Conservation (phyloP, 2,888 invertebrate species). For the Tuberolachnus salignus region DNA sequence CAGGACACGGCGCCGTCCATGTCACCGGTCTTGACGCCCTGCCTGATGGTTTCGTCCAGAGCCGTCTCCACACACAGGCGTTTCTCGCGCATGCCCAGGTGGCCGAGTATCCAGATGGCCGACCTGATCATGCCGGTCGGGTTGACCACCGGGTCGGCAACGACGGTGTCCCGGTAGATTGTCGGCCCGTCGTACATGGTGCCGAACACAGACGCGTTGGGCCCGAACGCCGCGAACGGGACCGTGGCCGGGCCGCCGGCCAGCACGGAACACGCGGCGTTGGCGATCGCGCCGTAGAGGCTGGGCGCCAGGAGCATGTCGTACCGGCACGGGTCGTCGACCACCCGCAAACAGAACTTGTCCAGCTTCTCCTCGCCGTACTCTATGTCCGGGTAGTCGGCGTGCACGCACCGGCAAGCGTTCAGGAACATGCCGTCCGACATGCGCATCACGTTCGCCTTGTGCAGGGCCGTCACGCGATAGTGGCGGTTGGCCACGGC, state of each 20-base stretch:
- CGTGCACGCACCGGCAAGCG: conserved; percentile 1
- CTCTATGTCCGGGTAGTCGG: neutral
- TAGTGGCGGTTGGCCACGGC: neutral
- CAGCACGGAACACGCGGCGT: neutral
- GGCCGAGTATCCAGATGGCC: conserved; percentile 20
- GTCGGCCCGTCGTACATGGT: neutral
- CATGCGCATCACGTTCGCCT: conserved; percentile 27
- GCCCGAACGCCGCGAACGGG: conserved; percentile 9
- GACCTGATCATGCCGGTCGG: conserved; percentile 34
- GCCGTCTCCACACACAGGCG: neutral
- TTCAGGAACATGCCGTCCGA: conserved; percentile 18
- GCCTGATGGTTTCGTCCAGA: neutral
- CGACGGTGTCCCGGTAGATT: no score
- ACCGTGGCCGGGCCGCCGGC: conserved; percentile 23
- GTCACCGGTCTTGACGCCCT: conserved; percentile 8
- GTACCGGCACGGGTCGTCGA: neutral
- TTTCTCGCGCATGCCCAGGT: neutral
- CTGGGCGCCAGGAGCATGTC: conserved; percentile 39
- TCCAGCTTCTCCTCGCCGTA: conserved; percentile 16
- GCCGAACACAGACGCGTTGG: conserved; percentile 7
- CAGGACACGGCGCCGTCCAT: conserved; percentile 34
- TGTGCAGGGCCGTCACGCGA: conserved; percentile 8
- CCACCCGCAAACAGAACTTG: conserved; percentile 27
- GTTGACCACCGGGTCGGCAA: neutral
- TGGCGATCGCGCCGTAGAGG: conserved; percentile 12